Base-by-base conservation (phyloP, 35 echinoderm and acorn worm species). In the Acanthaster planci region DNA sequence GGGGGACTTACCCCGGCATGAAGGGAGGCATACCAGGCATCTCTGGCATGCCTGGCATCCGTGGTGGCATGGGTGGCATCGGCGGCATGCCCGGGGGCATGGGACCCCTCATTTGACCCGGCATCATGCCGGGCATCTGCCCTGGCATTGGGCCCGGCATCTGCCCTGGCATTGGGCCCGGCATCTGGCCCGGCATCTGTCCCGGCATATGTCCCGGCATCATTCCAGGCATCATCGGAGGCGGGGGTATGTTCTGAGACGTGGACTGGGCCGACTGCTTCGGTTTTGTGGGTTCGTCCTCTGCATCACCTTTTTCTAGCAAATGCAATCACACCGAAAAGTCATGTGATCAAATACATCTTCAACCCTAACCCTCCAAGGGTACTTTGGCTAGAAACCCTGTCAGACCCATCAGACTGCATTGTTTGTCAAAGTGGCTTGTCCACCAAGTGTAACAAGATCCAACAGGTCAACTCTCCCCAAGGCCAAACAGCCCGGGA, bases 1-100 rank as follows among this genome's bases (percentile, higher is more conserved):
- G 38, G n/a, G 22, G 15, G 15, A 95, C 94, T 92, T 79, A 97
- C 94, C 94, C 94, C 37, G 86, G 94, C 38, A 89, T 83, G 21
- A 89, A 77, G 27, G 94, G 94, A 57, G 90, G 90, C 86, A 92
- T 92, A 44, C 90, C 90, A 0, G 79, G 58, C 42, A 64, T 26
- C 0, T 23, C 76, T 12, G 88, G 88, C 52, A 85, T 77, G 15
- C 53, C 60, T 8, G 77, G 77, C 21, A 57, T 51, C 83, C 78
- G 31, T 5, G 75, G 77, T 56, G 84, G 40, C 32, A 52, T 77
- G 12, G 79, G 60, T 51, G 67, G 55, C 79, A 90, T 76, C 6
- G 85, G 86, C 37, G 94, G 94, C 86, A 89, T 85, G 0, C 78
- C 59, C 0, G 93, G 93, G 18, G 93, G 93, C 76, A 82, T 37